Conservation (phyloP, 37 sponge, comb jelly and placozoan species). For the Beroe ovata region DNA sequence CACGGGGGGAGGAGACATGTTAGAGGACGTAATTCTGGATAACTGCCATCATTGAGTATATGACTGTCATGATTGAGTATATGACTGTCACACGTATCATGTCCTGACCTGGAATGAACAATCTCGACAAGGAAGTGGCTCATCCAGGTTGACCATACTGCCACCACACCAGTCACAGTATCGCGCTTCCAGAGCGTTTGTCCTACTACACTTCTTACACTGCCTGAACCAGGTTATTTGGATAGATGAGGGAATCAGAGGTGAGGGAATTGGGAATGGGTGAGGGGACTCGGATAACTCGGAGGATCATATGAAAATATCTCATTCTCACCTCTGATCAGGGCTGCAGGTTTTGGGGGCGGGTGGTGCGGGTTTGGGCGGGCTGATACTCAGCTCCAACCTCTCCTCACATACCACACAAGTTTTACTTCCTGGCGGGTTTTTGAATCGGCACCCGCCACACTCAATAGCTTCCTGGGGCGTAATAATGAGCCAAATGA, state of each 20-base stretch:
- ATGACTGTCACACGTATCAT: neutral
- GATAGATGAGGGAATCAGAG: too few species aligned
- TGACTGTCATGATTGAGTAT: too few species aligned
- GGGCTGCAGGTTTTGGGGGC: neutral
- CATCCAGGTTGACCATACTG: neutral
- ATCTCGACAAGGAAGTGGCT: neutral
- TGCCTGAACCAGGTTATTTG: slow-evolving; percentile 25
- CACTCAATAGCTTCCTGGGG: slow-evolving; percentile 16
- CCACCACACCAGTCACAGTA: slow-evolving; percentile 43
- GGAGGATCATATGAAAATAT: too few species aligned
- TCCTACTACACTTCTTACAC: slow-evolving; percentile 27
- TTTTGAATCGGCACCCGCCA: slow-evolving; percentile 23
- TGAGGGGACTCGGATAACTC: too few species aligned
- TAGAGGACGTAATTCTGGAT: neutral
- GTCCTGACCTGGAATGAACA: slow-evolving; percentile 23
- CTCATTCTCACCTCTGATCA: neutral
- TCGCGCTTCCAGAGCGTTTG: slow-evolving; percentile 14
- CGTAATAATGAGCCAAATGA: too few species aligned
- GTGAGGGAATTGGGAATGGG: too few species aligned
- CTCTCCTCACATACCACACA: slow-evolving; percentile 61
- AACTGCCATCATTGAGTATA: too few species aligned
- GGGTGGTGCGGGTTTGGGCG: slow-evolving; percentile 6
- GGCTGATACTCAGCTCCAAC: slow-evolving; percentile 9
- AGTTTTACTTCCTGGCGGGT: slow-evolving; percentile 46
- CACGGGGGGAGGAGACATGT: neutral